A percentile compares a stretch with the other conserved stretches of the same genome.
Evolutionary conservation across 2,888 invertebrate genomes (phyloP).

Genomic region (Euplagia quadripunctaria): DNA sequence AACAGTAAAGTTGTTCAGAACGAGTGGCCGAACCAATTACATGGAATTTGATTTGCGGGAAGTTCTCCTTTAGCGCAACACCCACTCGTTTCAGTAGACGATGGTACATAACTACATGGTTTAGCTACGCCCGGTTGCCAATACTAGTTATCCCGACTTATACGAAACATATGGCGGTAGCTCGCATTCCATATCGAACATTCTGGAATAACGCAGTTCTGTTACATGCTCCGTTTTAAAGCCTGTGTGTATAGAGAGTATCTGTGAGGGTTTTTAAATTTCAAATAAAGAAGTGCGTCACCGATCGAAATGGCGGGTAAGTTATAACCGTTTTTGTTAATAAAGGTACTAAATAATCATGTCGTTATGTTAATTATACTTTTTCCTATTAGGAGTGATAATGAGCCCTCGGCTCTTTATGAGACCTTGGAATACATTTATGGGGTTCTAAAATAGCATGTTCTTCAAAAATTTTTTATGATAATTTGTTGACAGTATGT

Average conservation of each 20-base stretch:
- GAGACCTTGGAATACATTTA: constrained; percentile 43
- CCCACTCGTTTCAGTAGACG: constrained; percentile 51
- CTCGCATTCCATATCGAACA: constrained; percentile 69
- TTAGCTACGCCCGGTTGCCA: constrained; percentile 56
- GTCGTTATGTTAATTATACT: constrained; percentile 45
- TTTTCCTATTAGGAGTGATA: constrained; percentile 48
- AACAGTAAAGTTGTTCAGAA: constrained; percentile 13
- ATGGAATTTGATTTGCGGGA: constrained; percentile 25
- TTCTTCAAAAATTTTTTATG: constrained; percentile 42
- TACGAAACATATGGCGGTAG: constrained; percentile 79
- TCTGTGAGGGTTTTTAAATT: constrained; percentile 30
- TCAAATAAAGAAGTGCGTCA: constrained; percentile 29
- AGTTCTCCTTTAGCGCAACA: constrained; percentile 29
- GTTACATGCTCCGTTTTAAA: constrained; percentile 63
- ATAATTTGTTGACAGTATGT: constrained; percentile 23
- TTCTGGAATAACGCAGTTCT: constrained; percentile 77
- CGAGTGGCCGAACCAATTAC: constrained; percentile 20
- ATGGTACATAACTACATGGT: constrained; percentile 50
- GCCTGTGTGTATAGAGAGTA: constrained; percentile 48
- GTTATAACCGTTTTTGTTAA: constrained; percentile 36
- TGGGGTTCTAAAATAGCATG: constrained; percentile 44
- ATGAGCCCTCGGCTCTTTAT: constrained; percentile 38
- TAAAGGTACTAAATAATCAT: constrained; percentile 32
- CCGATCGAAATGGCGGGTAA: constrained; percentile 51
- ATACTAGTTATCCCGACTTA: constrained; percentile 66